A percentile compares a stretch with the other conserved stretches of the same genome.
Evolutionary conservation across 2,888 invertebrate species (phyloP).

Genomic region (Ptilodon capucinus): DNA sequence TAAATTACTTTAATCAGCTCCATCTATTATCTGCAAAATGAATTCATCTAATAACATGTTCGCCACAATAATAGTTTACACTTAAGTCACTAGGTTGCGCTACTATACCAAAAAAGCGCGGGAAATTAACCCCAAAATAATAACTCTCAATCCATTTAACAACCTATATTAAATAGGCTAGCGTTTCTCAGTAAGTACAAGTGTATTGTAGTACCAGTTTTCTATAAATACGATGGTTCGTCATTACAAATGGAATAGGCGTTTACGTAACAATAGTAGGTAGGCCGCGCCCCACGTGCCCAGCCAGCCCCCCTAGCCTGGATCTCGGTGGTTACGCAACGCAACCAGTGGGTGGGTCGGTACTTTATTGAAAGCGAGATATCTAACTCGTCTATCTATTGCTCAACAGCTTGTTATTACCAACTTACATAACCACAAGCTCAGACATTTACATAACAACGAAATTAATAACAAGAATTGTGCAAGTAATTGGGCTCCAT

Average conservation of each 20-base stretch:
- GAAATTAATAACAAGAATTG: conserved; percentile 13
- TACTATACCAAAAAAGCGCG: not conserved
- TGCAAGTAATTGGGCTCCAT: not conserved
- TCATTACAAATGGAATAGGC: not conserved
- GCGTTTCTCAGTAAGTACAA: too few relatives aligned
- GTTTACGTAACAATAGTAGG: not conserved
- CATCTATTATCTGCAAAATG: too few relatives aligned
- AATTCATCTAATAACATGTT: too few relatives aligned
- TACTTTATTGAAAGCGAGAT: conserved; percentile 25
- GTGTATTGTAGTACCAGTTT: too few relatives aligned
- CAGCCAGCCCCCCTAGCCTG: conserved; percentile 26
- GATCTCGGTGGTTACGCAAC: conserved; percentile 31
- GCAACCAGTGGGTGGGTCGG: conserved; percentile 5
- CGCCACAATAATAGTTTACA: too few relatives aligned
- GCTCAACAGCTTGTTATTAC: conserved; percentile 33
- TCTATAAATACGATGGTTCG: too few relatives aligned
- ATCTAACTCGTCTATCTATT: too few relatives aligned
- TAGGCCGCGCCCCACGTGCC: not conserved
- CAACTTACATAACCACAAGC: conserved; percentile 33
- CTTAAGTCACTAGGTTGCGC: not conserved
- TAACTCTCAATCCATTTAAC: too few relatives aligned
- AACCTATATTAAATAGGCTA: too few relatives aligned
- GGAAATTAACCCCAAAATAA: too few relatives aligned
- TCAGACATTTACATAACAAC: conserved; percentile 30
- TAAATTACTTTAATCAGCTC: too few relatives aligned